These are phyloP conservation scores for Watsonalla binaria DNA, from an alignment of 2,888 invertebrate species.

Conservation along the genomic window DNA sequence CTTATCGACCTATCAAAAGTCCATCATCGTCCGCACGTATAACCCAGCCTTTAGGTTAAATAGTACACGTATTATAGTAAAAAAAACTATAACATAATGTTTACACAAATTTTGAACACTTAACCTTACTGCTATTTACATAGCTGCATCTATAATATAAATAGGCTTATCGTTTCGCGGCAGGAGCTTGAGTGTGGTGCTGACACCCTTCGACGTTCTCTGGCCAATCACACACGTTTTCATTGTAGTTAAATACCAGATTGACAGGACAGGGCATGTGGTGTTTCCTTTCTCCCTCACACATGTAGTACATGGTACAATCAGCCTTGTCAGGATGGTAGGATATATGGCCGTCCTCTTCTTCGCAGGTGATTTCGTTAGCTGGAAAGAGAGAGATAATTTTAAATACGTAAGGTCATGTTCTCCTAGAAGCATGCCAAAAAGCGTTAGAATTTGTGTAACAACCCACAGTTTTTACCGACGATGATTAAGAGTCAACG, in stretches of 20 bases:
- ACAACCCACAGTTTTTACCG: no score
- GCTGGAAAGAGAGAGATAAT: conserved; percentile 73
- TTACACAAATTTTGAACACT: conserved; percentile 28
- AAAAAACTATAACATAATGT: neutral
- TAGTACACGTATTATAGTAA: neutral
- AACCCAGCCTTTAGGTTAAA: neutral
- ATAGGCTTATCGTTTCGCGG: conserved; percentile 56
- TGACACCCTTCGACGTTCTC: conserved; percentile 94
- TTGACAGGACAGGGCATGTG: conserved; percentile 97
- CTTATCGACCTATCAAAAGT: no score
- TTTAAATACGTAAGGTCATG: no score
- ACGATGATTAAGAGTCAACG: no score
- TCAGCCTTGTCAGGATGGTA: conserved; percentile 94
- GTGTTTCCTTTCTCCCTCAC: conserved; percentile 95
- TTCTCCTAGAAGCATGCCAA: no score
- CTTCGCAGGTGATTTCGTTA: conserved; percentile 92
- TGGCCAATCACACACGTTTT: conserved; percentile 97
- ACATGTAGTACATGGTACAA: conserved; percentile 97
- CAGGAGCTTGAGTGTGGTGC: conserved; percentile 73
- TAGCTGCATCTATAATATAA: conserved; percentile 14
- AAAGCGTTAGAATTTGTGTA: no score
- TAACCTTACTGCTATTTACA: conserved; percentile 29
- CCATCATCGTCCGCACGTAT: no score
- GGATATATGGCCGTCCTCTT: conserved; percentile 96
- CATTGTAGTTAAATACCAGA: conserved; percentile 94